These are phyloP conservation scores for Oryzias javanicus DNA, from an alignment of 2,113 vertebrate species.

Conservation along the genomic window DNA sequence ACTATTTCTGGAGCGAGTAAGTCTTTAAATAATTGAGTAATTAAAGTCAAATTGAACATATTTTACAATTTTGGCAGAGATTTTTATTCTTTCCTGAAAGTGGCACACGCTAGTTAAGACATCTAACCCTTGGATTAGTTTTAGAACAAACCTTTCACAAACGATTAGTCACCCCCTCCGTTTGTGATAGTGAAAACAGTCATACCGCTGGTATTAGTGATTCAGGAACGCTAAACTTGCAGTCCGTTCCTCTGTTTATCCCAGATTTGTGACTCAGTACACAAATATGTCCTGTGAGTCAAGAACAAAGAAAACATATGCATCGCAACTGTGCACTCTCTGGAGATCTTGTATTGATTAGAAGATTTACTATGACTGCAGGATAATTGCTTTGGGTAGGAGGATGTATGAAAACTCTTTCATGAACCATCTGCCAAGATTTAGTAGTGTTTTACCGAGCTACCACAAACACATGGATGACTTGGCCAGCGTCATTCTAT, in stretches of 20 bases:
- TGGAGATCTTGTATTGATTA: slow-evolving; percentile 65
- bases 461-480: slow-evolving; percentile 55
- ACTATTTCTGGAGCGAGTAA: slow-evolving; percentile 30
- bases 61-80: slow-evolving; percentile 19
- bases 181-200: slow-evolving; percentile 29
- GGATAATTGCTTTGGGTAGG: slow-evolving; percentile 54
- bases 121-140: slow-evolving; percentile 37
- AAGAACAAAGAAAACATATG: slow-evolving; percentile 67
- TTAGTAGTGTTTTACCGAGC: slow-evolving; percentile 43
- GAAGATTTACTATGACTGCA: slow-evolving; percentile 51
- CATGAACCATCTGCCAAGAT: slow-evolving; percentile 58
- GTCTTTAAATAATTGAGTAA: slow-evolving; percentile 25
- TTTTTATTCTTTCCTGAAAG: slow-evolving; percentile 21
- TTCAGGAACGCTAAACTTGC: slow-evolving; percentile 56
- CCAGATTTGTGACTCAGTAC: slow-evolving; percentile 66
- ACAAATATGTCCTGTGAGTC: slow-evolving; percentile 67
- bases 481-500: slow-evolving; percentile 32
- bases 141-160: slow-evolving; percentile 39
- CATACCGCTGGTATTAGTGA: slow-evolving; percentile 52
- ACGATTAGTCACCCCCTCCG: slow-evolving; percentile 54
- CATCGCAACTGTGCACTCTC: slow-evolving; percentile 64
- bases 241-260: slow-evolving; percentile 33
- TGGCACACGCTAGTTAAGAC: slow-evolving; percentile 8
- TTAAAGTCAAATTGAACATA: slow-evolving; percentile 27
- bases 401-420: slow-evolving; percentile 46